Evolutionary conservation across 2,113 vertebrate genomes (phyloP).

Genomic region (Crypturellus undulatus): DNA sequence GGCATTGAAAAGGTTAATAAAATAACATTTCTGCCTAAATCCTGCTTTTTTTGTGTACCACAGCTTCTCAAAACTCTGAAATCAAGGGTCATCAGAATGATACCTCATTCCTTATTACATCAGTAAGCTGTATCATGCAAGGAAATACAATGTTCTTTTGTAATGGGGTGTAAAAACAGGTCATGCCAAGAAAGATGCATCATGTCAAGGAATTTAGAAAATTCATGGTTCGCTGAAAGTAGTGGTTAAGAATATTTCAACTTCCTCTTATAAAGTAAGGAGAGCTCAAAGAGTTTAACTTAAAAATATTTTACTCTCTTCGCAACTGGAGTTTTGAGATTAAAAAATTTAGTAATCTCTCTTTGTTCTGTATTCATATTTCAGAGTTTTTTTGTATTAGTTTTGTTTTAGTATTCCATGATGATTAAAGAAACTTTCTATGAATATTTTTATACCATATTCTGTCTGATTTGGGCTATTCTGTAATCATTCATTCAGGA

Average conservation of each 20-base stretch:
- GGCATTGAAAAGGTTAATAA: not conserved
- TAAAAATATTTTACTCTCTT: not conserved
- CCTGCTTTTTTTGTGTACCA: not conserved
- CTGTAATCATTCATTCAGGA: not conserved
- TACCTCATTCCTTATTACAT: not conserved
- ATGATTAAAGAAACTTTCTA: not conserved
- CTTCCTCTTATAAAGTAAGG: not conserved
- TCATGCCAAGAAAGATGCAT: constrained; percentile 20
- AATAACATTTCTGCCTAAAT: not conserved
- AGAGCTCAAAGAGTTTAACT: not conserved
- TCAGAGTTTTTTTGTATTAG: not conserved
- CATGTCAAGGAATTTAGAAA: not conserved
- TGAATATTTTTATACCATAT: not conserved
- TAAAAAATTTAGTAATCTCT: not conserved
- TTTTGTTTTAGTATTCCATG: not conserved
- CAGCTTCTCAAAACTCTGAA: not conserved
- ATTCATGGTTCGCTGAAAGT: not conserved
- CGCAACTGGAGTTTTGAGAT: not conserved
- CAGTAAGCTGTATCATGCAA: not conserved
- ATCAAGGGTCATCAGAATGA: constrained; percentile 14
- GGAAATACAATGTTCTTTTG: constrained; percentile 5
- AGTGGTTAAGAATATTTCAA: not conserved
- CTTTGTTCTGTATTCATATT: not conserved
- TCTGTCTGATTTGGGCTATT: not conserved
- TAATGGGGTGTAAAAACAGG: constrained; percentile 32